Conservation (phyloP, 2,888 invertebrate genomes). For the Microchrysa polita region DNA sequence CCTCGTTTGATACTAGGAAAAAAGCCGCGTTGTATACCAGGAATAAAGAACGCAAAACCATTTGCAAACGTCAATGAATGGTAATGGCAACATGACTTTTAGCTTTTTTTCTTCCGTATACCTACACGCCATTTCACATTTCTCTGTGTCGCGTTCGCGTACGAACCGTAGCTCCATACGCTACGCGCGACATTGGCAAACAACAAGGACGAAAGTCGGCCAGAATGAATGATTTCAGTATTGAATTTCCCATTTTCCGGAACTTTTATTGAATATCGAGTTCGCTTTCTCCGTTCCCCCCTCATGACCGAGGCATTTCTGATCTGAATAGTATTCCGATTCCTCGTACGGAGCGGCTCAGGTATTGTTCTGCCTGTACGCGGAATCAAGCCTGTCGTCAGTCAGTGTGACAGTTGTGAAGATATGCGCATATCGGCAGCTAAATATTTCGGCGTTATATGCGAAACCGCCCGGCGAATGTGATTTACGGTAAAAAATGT, state of each 20-base stretch:
- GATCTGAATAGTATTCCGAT: not conserved
- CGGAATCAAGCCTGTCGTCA: not conserved
- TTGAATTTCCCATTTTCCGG: slow-evolving; percentile 43
- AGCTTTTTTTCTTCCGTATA: slow-evolving; percentile 29
- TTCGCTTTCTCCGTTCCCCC: slow-evolving; percentile 23
- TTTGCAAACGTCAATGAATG: slow-evolving; percentile 47
- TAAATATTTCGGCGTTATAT: not conserved
- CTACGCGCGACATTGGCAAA: slow-evolving; percentile 7
- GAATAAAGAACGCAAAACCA: slow-evolving; percentile 36
- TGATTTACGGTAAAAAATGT: slow-evolving; percentile 40
- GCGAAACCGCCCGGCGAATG: slow-evolving; percentile 1
- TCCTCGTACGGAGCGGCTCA: not conserved
- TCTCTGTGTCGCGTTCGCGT: not conserved
- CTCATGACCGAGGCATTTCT: no score
- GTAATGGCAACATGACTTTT: slow-evolving; percentile 43
- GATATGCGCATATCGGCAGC: not conserved
- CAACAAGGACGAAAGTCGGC: not conserved
- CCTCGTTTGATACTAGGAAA: slow-evolving; percentile 28
- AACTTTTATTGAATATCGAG: slow-evolving; percentile 34
- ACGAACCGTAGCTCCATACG: slow-evolving; percentile 36
- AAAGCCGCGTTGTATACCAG: slow-evolving; percentile 26
- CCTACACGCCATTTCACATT: slow-evolving; percentile 32
- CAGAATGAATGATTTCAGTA: slow-evolving; percentile 29
- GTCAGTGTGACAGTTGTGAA: no score
- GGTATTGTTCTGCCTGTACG: not conserved